Conservation (phyloP, 2,113 vertebrate genomes). For the Lynx canadensis region DNA sequence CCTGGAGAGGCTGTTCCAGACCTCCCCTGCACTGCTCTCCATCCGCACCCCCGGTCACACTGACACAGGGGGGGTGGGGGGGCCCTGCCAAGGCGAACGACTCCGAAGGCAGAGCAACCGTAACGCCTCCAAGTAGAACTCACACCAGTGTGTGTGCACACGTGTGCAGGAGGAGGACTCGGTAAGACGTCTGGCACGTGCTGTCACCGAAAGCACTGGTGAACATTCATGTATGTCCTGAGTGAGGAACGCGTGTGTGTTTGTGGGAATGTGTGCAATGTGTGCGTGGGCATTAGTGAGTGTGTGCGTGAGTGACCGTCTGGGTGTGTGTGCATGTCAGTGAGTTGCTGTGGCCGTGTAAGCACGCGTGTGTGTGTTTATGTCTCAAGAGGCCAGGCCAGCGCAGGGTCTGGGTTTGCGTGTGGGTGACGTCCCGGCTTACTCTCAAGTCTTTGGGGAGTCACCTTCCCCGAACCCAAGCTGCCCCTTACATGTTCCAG, state of each 20-base stretch:
- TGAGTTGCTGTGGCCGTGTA: neutral
- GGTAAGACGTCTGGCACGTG: neutral
- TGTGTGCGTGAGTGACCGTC: neutral
- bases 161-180: too few species aligned
- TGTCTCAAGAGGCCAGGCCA: neutral
- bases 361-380: neutral
- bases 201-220: neutral
- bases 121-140: neutral
- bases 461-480: neutral
- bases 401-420: neutral
- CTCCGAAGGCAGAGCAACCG: fast-evolving
- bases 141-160: fast-evolving
- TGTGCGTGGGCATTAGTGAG: neutral
- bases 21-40: neutral
- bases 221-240: neutral
- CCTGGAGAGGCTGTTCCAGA: fast-evolving
- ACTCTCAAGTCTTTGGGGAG: neutral
- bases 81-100: neutral
- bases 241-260: neutral
- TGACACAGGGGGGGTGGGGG: neutral
- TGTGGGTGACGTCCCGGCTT: neutral
- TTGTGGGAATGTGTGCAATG: too few species aligned
- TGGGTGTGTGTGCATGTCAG: neutral
- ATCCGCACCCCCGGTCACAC: neutral
- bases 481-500: neutral